Percentiles rank a stretch among this genome's conserved stretches.
Evolutionary conservation across 2,797 vertebrate genomes (phyloP).

Genomic region (Eutrigla gurnardus): DNA sequence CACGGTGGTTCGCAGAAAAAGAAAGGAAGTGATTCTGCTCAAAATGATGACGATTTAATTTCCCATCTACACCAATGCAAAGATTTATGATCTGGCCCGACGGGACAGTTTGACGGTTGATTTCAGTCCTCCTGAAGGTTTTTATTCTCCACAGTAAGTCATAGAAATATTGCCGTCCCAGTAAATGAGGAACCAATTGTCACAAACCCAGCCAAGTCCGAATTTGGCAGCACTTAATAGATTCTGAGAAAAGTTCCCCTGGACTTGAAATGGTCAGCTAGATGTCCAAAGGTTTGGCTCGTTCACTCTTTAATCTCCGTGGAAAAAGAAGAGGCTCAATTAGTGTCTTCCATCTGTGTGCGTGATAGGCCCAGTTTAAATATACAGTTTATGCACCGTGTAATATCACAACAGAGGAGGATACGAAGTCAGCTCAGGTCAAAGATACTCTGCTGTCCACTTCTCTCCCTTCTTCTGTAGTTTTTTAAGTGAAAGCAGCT

Average conservation of each 20-base stretch:
- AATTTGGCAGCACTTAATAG: slow-evolving; percentile 38
- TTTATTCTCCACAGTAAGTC: slow-evolving; percentile 8
- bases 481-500: background rate
- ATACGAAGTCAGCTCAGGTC: background rate
- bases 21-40: background rate
- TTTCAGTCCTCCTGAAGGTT: slow-evolving; percentile 8
- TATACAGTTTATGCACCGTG: background rate
- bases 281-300: slow-evolving; percentile 37
- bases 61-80: background rate
- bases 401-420: background rate
- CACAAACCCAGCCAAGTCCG: slow-evolving; percentile 27
- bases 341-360: slow-evolving; percentile 54
- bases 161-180: slow-evolving; percentile 9
- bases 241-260: slow-evolving; percentile 14
- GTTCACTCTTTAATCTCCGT: slow-evolving; percentile 19
- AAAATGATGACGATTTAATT: background rate
- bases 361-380: background rate
- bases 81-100: slow-evolving; percentile 3
- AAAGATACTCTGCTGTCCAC: background rate
- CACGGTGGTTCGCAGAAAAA: background rate
- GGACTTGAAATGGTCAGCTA: slow-evolving; percentile 24
- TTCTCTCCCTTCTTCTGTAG: background rate
- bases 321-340: slow-evolving; percentile 33
- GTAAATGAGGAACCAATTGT: slow-evolving; percentile 18
- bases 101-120: background rate